Base-by-base conservation (phyloP, 2,113 vertebrate species). In the Gasterosteus nipponicus region DNA sequence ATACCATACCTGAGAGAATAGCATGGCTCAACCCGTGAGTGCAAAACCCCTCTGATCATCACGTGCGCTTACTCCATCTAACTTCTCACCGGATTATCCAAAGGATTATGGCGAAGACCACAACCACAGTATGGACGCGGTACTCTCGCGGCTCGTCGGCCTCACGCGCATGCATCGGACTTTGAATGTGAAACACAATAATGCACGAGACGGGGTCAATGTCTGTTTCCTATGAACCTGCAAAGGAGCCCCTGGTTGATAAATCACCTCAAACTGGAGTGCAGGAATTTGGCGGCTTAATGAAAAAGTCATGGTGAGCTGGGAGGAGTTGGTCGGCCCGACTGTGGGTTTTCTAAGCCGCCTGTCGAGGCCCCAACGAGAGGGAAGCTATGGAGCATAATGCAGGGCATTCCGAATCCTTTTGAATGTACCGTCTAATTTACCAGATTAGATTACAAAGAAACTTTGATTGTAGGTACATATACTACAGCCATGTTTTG, bases 241-340 rank as follows among this genome's bases (percentile, higher is more conserved):
- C 92, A 93, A 90, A 90, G 92, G 92, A 91, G 90, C 92, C 93
- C 89, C 69, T 83, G 63, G 87, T 62, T 92, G 93, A 96, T 96
- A 96, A 95, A 96, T 95, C 96, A 96, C 80, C 90, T 94, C 87
- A 90, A 92, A 87, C 93, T 91, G 89, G 86, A 93, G 92, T 86
- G 90, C 87, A 93, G 91, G 93, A 95, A 95, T 95, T 95, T 94
- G 91, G 94, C 92, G 88, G 91, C 94, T 95, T 96, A 95, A 96
- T 96, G 95, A 94, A 95, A 95, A 95, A 96, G 94, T 95, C 95
- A 95, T 96, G 94, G 92, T 89, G 86, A 84, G 80, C 85, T 81
- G 80, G 77, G 86, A 92, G 83, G 85, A 87, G 82, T 71, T 65
- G 83, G 80, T 84, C 79, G 73, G 79, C 84, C 77, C 73, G 72